Evolutionary conservation across 2,113 vertebrate species (phyloP).

Genomic region (Siniperca knerii): DNA sequence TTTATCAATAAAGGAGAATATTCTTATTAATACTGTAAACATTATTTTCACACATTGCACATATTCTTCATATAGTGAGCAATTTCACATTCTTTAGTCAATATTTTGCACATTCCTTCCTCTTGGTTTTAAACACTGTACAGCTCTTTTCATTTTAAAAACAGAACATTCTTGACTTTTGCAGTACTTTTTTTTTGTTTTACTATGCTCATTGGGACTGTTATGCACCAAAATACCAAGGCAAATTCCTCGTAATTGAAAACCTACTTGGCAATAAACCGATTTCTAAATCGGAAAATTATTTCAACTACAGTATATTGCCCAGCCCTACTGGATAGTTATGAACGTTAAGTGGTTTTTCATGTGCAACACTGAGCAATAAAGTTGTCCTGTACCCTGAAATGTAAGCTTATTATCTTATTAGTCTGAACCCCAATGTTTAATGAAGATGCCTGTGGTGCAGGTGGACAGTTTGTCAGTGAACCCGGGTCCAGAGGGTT

Average conservation of each 20-base stretch:
- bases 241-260: background rate
- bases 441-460: background rate
- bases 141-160: too few species aligned
- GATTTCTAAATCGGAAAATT: too few species aligned
- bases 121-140: too few species aligned
- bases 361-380: background rate
- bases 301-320: too few species aligned
- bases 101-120: too few species aligned
- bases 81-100: background rate
- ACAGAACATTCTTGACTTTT: background rate
- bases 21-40: too few species aligned
- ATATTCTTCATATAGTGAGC: background rate
- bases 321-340: background rate
- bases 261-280: background rate
- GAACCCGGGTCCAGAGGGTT: slow-evolving; percentile 89
- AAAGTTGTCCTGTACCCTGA: background rate
- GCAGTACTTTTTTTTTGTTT: background rate
- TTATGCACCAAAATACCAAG: too few species aligned
- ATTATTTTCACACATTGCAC: background rate
- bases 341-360: background rate
- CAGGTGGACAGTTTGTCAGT: slow-evolving; percentile 97
- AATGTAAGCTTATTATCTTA: background rate
- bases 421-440: background rate
- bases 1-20: too few species aligned
- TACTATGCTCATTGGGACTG: background rate